Evolutionary conservation across 2,797 vertebrate species (phyloP).

Genomic region (Melopsittacus undulatus): DNA sequence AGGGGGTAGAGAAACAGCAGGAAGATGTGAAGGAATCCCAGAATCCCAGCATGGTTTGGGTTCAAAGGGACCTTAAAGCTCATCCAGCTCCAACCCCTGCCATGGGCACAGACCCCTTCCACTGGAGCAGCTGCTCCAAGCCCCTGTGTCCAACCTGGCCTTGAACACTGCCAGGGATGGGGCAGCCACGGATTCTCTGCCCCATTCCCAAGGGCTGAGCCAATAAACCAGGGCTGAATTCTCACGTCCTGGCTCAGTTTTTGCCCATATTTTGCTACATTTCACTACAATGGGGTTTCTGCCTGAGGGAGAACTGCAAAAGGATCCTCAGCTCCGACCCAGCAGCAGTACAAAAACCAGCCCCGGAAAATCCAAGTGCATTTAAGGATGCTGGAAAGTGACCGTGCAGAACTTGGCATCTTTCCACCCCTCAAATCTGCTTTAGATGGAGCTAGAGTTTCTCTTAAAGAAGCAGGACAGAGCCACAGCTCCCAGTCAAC

Average conservation of each 20-base stretch:
- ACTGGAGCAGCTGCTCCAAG: not conserved
- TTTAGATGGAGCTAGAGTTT: conserved; percentile 54
- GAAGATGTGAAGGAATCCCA: not conserved
- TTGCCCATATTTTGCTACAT: fast-evolving
- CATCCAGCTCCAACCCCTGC: not conserved
- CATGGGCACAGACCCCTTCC: not conserved
- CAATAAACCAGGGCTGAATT: not conserved
- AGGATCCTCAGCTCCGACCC: not conserved
- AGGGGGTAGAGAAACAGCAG: not conserved
- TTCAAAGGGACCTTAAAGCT: not conserved
- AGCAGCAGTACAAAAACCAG: not conserved
- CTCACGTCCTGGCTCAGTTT: not conserved
- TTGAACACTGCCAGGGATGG: not conserved
- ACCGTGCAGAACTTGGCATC: not conserved
- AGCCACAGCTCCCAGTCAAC: not conserved
- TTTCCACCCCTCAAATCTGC: conserved; percentile 15
- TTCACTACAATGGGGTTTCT: not conserved
- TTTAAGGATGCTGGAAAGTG: conserved; percentile 43
- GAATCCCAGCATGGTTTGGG: not conserved
- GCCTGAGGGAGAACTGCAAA: not conserved
- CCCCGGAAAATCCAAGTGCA: not conserved
- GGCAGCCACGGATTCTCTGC: not conserved
- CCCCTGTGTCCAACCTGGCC: not conserved
- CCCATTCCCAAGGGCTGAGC: not conserved
- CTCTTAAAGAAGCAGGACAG: not conserved